These are phyloP conservation scores for Mormoops blainvillei DNA, from an alignment of 2,113 vertebrate species.

Conservation along the genomic window DNA sequence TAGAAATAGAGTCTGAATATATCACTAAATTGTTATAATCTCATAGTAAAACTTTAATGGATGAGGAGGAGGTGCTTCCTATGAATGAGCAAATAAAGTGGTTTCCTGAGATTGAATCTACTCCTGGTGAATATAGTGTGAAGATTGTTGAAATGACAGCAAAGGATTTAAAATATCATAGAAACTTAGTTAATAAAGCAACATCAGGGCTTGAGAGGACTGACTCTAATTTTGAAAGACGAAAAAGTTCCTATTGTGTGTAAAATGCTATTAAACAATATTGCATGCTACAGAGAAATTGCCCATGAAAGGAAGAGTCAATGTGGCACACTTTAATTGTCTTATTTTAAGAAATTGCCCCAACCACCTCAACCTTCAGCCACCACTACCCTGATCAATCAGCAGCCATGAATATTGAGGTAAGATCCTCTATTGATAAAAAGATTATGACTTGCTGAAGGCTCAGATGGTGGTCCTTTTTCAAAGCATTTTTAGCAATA, in stretches of 20 bases:
- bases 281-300: background rate
- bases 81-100: background rate
- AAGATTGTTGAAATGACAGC: background rate
- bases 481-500: background rate
- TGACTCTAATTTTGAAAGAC: background rate
- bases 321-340: too few species aligned
- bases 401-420: background rate
- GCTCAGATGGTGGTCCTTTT: background rate
- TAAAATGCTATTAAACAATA: background rate
- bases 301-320: background rate
- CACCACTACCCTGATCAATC: background rate
- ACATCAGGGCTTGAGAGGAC: background rate
- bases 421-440: background rate
- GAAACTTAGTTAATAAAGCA: background rate
- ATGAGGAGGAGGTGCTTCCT: background rate
- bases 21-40: too few species aligned
- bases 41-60: too few species aligned
- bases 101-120: background rate
- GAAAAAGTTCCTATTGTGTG: background rate
- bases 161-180: background rate
- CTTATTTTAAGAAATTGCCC: too few species aligned
- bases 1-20: too few species aligned
- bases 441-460: background rate
- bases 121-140: background rate
- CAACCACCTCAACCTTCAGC: too few species aligned